phyloP scores from a whole-genome alignment of 1,140 invertebrate species.

The Agrilus planipennis region DNA sequence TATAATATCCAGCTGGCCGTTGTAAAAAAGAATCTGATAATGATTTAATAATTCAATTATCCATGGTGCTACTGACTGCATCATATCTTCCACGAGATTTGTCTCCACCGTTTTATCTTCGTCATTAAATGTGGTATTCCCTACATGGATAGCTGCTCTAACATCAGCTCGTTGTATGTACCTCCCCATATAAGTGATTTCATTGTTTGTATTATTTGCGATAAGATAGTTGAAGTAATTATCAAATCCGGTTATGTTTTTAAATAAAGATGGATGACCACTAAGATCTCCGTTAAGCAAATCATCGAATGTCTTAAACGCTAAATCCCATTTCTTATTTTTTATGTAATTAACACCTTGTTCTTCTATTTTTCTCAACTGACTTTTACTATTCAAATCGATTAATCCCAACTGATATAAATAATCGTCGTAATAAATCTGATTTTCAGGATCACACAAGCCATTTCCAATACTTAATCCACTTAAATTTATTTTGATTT shows the following conservation, averaged over 20 bases:
- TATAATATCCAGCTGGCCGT: constrained; percentile 77
- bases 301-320: constrained; percentile 52
- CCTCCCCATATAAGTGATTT: constrained; percentile 34
- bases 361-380: constrained; percentile 46
- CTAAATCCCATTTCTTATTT: constrained; percentile 45
- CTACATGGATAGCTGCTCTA: constrained; percentile 38
- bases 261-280: constrained; percentile 41
- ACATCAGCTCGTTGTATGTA: constrained; percentile 47
- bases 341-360: constrained; percentile 45
- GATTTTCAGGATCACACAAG: constrained; percentile 64
- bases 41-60: constrained; percentile 53
- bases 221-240: constrained; percentile 29
- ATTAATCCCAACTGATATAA: constrained; percentile 65
- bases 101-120: constrained; percentile 45
- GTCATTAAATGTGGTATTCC: constrained; percentile 38
- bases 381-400: constrained; percentile 44
- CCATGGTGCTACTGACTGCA: constrained; percentile 69
- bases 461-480: constrained; percentile 77
- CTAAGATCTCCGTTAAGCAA: constrained; percentile 51
- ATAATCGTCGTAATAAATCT: constrained; percentile 63
- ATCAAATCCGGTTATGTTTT: constrained; percentile 51
- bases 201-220: constrained; percentile 29
- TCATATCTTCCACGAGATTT: constrained; percentile 63
- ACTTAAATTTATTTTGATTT: constrained; percentile 52
- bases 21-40: constrained; percentile 63